Evolutionary conservation across 2,797 vertebrate species (phyloP).

Genomic region (Protosalanx chinensis): DNA sequence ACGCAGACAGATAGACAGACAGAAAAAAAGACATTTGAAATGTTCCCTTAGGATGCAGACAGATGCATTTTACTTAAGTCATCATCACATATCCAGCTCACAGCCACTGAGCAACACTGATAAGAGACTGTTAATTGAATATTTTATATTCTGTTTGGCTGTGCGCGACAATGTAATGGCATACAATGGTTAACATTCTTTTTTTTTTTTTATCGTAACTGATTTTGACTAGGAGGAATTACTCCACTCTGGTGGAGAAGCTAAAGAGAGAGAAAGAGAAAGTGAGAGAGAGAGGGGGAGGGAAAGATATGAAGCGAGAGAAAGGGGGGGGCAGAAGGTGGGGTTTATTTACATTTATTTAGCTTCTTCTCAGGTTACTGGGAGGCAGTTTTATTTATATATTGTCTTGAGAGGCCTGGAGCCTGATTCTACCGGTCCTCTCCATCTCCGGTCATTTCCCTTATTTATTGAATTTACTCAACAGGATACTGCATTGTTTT

Average conservation of each 20-base stretch:
- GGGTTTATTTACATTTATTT: no score
- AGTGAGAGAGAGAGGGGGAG: background rate
- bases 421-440: background rate
- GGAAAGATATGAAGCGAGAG: background rate
- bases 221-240: no score
- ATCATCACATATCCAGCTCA: slow-evolving; percentile 21
- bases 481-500: slow-evolving; percentile 57
- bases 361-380: no score
- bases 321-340: no score
- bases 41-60: slow-evolving; percentile 6
- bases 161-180: background rate
- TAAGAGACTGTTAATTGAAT: slow-evolving; percentile 5
- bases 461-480: slow-evolving; percentile 67
- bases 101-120: slow-evolving; percentile 10
- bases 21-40: slow-evolving; percentile 11
- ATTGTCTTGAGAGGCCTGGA: background rate
- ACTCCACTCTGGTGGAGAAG: no score
- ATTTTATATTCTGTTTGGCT: slow-evolving; percentile 9
- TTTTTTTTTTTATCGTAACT: no score
- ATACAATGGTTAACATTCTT: background rate
- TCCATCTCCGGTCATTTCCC: slow-evolving; percentile 57
- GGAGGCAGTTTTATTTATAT: background rate
- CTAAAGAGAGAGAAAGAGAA: background rate
- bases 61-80: slow-evolving; percentile 24
- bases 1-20: background rate